Percentiles rank a stretch among this genome's conserved stretches.
Evolutionary conservation across 37 sponge, comb jelly and placozoan species (phyloP).

Genomic region (Aphrocallistes beatrix): DNA sequence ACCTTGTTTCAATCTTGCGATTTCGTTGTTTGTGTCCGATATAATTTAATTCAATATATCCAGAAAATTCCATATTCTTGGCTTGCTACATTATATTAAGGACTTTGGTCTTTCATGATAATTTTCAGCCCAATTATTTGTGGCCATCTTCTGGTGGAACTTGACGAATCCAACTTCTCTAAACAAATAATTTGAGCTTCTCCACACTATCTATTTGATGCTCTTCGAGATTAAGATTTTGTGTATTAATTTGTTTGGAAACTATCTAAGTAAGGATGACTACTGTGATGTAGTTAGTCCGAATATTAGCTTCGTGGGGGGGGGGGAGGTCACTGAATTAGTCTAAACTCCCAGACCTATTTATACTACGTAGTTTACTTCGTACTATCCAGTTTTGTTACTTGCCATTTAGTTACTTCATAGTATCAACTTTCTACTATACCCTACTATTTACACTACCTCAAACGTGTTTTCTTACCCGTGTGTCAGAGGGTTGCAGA

Average conservation of each 20-base stretch:
- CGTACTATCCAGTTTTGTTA: no score
- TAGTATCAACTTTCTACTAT: no score
- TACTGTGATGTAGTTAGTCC: no score
- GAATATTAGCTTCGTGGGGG: no score
- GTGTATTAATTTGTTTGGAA: neutral
- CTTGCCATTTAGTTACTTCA: no score
- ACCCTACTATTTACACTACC: no score
- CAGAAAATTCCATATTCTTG: neutral
- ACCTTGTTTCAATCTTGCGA: slow-evolving; percentile 16
- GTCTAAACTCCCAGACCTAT: no score
- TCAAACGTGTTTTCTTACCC: neutral
- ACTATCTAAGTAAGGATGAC: neutral
- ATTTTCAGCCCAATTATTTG: neutral
- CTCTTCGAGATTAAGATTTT: no score
- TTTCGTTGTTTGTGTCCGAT: slow-evolving; percentile 8
- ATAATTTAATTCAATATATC: slow-evolving; percentile 5
- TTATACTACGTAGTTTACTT: no score
- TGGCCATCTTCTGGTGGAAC: neutral
- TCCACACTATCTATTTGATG: no score
- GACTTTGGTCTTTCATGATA: neutral
- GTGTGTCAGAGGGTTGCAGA: neutral
- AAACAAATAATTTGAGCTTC: neutral
- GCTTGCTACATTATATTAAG: neutral
- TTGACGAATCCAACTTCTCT: neutral
- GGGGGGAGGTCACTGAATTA: no score